Percentiles rank a stretch among this genome's conserved stretches.
phyloP scores from a whole-genome alignment of 2,797 vertebrate genomes.

The Peromyscus melanophrys region DNA sequence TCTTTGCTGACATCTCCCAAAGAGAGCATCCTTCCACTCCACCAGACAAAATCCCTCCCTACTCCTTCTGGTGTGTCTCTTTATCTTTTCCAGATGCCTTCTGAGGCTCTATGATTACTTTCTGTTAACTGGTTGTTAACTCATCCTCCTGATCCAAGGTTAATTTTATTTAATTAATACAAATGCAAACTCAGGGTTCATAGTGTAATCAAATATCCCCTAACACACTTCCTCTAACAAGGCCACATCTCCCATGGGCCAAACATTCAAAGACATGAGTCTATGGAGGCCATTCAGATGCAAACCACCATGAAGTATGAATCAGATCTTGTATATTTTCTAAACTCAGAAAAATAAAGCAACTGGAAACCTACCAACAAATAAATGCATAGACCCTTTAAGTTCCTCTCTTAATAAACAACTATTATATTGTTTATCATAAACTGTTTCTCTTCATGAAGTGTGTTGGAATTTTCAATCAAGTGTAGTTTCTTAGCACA shows the following conservation, averaged over 20 bases:
- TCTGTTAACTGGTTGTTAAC: background rate
- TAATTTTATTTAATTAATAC: no score
- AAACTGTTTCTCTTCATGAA: background rate
- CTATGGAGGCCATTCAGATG: background rate
- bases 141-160: no score
- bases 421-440: background rate
- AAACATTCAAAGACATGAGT: background rate
- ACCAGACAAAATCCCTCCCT: background rate
- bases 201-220: no score
- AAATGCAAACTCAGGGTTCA: no score
- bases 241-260: no score
- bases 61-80: background rate
- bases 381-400: background rate
- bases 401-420: background rate
- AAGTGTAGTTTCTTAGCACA: background rate
- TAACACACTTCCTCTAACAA: no score
- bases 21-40: background rate
- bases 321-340: constrained; percentile 1
- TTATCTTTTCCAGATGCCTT: background rate
- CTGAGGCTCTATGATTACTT: background rate
- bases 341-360: constrained; percentile 45
- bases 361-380: background rate
- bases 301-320: background rate
- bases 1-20: background rate
- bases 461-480: background rate